Percentiles rank a stretch among this genome's conserved stretches.
These are phyloP conservation scores for Amphipoea lucens DNA, from an alignment of 2,888 invertebrate genomes.

Conservation along the genomic window DNA sequence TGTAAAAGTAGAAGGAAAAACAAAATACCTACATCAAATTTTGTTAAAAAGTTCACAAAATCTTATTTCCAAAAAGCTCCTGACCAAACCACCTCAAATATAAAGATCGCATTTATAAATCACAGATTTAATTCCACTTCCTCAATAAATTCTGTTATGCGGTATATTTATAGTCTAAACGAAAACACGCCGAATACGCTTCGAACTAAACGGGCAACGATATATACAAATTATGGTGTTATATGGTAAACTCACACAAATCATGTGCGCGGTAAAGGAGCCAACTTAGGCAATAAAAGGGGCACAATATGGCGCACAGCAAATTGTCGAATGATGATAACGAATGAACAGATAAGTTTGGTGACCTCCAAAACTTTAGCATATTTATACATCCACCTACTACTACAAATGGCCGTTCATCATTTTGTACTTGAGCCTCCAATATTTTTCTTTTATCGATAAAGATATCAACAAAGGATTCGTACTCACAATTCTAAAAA, in stretches of 20 bases:
- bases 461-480: constrained; percentile 2
- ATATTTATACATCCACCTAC: constrained; percentile 24
- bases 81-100: constrained; percentile 22
- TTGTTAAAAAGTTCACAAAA: background rate
- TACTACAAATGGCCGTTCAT: background rate
- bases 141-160: constrained; percentile 58
- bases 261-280: constrained; percentile 70
- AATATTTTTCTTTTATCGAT: background rate
- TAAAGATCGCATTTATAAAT: constrained; percentile 45
- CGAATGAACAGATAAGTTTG: constrained; percentile 69
- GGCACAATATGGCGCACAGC: constrained; percentile 76
- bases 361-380: constrained; percentile 44
- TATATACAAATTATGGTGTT: constrained; percentile 66
- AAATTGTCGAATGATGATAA: constrained; percentile 80
- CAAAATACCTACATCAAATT: background rate
- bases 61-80: constrained; percentile 26
- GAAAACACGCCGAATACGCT: constrained; percentile 62
- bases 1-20: background rate
- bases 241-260: constrained; percentile 75
- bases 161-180: constrained; percentile 54
- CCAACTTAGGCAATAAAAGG: constrained; percentile 81
- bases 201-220: constrained; percentile 52
- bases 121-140: constrained; percentile 51
- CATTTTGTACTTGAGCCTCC: background rate
- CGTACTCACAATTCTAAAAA: background rate